Evolutionary conservation across 2,113 vertebrate species (phyloP), one percentile per base, ranked within the genome.

Genomic region (Cheirogaleus medius): DNA sequence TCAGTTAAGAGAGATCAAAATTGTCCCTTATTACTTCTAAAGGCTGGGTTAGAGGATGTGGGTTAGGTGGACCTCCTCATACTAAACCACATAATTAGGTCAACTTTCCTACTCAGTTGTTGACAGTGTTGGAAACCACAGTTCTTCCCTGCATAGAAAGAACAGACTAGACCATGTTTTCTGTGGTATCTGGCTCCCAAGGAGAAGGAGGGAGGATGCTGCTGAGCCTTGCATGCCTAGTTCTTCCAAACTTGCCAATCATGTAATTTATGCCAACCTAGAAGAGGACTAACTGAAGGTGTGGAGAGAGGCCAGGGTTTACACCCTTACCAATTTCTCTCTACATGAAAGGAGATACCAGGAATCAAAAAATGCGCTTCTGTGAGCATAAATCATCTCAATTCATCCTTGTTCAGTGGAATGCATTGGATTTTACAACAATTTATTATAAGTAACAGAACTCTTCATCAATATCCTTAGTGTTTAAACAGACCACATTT

Each of bases 341-440:
- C 13, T 27, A 25, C 2, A 52, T 21, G 54, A 84, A 87, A 56
- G 29, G 56, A 82, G 92, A 87, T 54, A 81, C 18, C 71, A 86
- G 44, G 54, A 83, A 56, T 34, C 9, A 15, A 54, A 81, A 81
- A 74, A 78, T 37, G 39, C 54, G 85, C 44, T 71, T 94, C 94
- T 25, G n/a, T 68, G 80, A 69, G 8, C 44, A 92, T 96, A 54
- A 52, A 9, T 87, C 73, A 91, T 85, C 87, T 94, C 47, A 20
- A 1, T 85, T 89, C 52, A 81, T 90, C 85, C 74, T 71, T 23
- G 21, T 54, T 90, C 29, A 3, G n/a, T 52, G 76, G 78, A 94
- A 94, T 87, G 90, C 96, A 85, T 18, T 91, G 91, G 42, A 71
- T 97, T 97, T 96, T 85, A 90, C 32, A 83, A 52, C 95, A 97